Conservation (phyloP, 2,888 invertebrate genomes). For the Synergus itoensis region DNA sequence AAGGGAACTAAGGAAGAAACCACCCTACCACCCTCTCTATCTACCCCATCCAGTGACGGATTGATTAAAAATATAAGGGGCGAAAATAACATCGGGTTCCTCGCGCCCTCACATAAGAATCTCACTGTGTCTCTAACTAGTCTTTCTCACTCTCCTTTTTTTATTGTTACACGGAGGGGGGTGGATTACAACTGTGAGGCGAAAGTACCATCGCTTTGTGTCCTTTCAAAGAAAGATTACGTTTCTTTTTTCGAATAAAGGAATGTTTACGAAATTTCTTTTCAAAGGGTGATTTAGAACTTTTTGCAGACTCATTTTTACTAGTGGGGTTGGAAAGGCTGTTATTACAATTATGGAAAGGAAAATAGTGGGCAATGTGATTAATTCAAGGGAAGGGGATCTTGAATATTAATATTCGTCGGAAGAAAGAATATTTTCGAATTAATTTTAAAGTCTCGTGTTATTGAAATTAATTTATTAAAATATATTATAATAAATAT, state of each 20-base stretch:
- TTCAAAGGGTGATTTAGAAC: slow-evolving; percentile 24
- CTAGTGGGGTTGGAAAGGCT: background rate
- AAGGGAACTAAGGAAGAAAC: slow-evolving; percentile 75
- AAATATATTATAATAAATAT: background rate
- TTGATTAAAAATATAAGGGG: slow-evolving; percentile 78
- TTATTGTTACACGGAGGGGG: slow-evolving; percentile 42
- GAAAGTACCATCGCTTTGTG: slow-evolving; percentile 37
- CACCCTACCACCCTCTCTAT: slow-evolving; percentile 62
- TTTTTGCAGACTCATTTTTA: background rate
- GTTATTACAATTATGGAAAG: background rate
- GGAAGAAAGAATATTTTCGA: background rate
- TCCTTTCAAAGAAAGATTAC: slow-evolving; percentile 38
- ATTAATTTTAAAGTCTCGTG: background rate
- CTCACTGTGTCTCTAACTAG: slow-evolving; percentile 42
- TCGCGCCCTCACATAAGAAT: slow-evolving; percentile 46
- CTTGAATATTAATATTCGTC: background rate
- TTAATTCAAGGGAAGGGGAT: background rate
- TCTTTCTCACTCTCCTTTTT: slow-evolving; percentile 45
- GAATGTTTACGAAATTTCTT: slow-evolving; percentile 27
- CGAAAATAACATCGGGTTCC: slow-evolving; percentile 70
- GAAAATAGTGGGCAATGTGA: background rate
- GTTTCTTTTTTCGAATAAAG: slow-evolving; percentile 32
- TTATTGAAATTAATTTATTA: background rate
- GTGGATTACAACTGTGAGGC: slow-evolving; percentile 37
- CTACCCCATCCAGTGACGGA: slow-evolving; percentile 74